Evolutionary conservation across 2,888 invertebrate species (phyloP).

Genomic region (Gibbula magus): DNA sequence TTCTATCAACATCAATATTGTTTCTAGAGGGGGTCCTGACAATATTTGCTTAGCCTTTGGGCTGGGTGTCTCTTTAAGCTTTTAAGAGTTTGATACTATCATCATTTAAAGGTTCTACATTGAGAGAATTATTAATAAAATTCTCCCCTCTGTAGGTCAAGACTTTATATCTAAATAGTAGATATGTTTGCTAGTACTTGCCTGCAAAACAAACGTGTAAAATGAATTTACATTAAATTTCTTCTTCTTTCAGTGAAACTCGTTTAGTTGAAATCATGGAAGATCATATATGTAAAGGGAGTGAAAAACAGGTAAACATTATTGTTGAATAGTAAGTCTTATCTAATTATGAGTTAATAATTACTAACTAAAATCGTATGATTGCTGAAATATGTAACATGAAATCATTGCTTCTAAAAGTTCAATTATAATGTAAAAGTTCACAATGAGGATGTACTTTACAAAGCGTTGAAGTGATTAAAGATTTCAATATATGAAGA

Average conservation of each 20-base stretch:
- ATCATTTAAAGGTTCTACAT: no score
- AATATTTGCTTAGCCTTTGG: no score
- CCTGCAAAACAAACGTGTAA: not conserved
- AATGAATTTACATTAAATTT: not conserved
- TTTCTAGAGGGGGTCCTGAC: not conserved
- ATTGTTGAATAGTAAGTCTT: not conserved
- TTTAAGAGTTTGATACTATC: no score
- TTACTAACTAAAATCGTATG: not conserved
- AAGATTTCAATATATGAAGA: no score
- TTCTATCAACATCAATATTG: not conserved
- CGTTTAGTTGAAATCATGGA: constrained; percentile 94
- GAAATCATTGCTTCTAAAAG: no score
- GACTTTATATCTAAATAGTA: not conserved
- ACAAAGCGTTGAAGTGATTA: no score
- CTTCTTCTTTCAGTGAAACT: constrained; percentile 82
- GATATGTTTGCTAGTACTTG: not conserved
- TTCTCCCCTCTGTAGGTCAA: no score
- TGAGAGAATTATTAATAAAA: no score
- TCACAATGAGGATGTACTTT: no score
- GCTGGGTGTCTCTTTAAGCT: no score
- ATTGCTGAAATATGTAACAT: no score
- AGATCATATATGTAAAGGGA: constrained; percentile 88
- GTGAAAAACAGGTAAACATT: constrained; percentile 81
- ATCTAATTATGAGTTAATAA: not conserved
- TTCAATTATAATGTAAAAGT: no score